phyloP scores from a whole-genome alignment of 2,113 vertebrate genomes.

The Atrichornis clamosus region DNA sequence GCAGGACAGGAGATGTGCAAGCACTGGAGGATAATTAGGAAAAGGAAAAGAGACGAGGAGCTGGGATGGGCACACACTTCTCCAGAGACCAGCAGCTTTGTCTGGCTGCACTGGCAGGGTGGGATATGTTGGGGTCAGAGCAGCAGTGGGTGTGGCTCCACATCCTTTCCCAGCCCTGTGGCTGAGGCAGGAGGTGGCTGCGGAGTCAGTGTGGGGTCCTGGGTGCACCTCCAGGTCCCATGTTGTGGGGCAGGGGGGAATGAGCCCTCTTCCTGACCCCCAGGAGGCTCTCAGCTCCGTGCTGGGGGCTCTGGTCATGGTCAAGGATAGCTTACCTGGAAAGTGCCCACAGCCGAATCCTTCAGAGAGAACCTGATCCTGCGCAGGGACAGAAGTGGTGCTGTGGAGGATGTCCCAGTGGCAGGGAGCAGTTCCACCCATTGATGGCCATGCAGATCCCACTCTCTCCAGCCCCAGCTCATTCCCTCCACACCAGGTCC shows the following conservation, averaged over 20 bases:
- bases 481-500: too few species aligned
- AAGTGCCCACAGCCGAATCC: slow-evolving; percentile 54
- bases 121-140: neutral
- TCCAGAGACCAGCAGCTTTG: neutral
- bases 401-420: neutral
- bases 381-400: neutral
- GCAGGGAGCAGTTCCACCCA: neutral
- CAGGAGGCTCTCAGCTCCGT: neutral
- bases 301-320: neutral
- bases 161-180: neutral
- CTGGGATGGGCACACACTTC: rapidly evolving
- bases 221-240: neutral
- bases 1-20: rapidly evolving
- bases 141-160: rapidly evolving
- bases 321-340: slow-evolving; percentile 54
- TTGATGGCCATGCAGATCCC: rapidly evolving
- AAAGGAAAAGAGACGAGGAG: neutral
- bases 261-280: neutral
- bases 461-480: neutral
- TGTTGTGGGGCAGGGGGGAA: rapidly evolving
- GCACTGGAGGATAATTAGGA: neutral
- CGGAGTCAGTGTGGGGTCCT: neutral
- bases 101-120: rapidly evolving
- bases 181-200: neutral
- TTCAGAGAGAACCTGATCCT: slow-evolving; percentile 70